These are phyloP conservation scores for Galeruca laticollis DNA, from an alignment of 2,888 invertebrate species.

Conservation along the genomic window DNA sequence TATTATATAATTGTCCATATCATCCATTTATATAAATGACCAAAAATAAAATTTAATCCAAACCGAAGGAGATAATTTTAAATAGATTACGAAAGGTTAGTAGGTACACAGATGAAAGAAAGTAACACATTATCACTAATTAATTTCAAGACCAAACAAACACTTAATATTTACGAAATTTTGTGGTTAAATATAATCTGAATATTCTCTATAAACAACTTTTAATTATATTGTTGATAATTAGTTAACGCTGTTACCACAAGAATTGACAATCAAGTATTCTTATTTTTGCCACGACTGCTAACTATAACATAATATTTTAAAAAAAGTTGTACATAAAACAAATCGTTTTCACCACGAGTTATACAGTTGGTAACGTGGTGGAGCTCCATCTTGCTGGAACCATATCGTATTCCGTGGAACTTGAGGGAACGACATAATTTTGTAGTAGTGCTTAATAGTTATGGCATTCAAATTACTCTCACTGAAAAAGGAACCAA, in stretches of 20 bases:
- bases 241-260: neutral
- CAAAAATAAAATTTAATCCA: neutral
- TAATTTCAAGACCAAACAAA: conserved; percentile 16
- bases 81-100: conserved; percentile 6
- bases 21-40: neutral
- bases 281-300: too few relatives aligned
- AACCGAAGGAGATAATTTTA: neutral
- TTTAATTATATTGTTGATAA: conserved; percentile 9
- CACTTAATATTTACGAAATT: conserved; percentile 12
- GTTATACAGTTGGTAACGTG: too few relatives aligned
- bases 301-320: neutral
- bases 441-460: too few relatives aligned
- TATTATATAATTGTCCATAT: neutral
- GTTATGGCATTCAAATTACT: too few relatives aligned
- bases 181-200: conserved; percentile 6
- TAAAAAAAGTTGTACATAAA: too few relatives aligned
- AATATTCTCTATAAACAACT: conserved; percentile 1
- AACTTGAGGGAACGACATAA: too few relatives aligned
- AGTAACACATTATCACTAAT: conserved; percentile 9
- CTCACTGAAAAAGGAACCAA: too few relatives aligned
- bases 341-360: too few relatives aligned
- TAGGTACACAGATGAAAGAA: conserved; percentile 1
- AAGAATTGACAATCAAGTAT: neutral
- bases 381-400: too few relatives aligned
- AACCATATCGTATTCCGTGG: too few relatives aligned